Evolutionary conservation across 2,113 vertebrate species (phyloP).

Genomic region (Carassius gibelio): DNA sequence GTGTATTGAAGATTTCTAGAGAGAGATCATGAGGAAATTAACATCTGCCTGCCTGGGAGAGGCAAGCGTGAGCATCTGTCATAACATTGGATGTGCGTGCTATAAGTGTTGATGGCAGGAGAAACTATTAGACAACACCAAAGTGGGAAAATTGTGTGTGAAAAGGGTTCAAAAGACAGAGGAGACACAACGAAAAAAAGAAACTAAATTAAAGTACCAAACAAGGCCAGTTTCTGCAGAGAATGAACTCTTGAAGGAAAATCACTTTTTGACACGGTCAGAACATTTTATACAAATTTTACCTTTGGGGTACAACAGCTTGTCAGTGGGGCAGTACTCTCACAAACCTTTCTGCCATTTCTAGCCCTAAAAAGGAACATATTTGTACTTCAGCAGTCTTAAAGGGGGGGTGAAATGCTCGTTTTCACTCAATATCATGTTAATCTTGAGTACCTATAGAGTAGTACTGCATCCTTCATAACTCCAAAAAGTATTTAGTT

Average conservation of each 20-base stretch:
- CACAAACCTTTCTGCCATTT: not conserved
- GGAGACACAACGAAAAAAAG: not conserved
- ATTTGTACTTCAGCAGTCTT: not conserved
- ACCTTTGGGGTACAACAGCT: not conserved
- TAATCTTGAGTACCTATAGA: no score
- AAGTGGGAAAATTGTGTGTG: not conserved
- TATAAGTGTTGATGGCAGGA: not conserved
- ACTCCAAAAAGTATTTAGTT: no score
- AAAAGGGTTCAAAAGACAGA: not conserved
- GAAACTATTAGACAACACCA: not conserved
- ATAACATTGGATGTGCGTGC: not conserved
- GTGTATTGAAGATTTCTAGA: not conserved
- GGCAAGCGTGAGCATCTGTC: constrained; percentile 16
- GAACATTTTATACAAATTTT: not conserved
- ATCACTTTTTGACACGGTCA: not conserved
- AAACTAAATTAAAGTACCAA: not conserved
- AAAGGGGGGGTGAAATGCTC: no score
- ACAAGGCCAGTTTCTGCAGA: not conserved
- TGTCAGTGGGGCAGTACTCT: not conserved
- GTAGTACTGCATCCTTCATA: no score
- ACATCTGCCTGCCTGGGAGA: constrained; percentile 25
- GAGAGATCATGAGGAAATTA: not conserved
- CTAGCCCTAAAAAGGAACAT: not conserved
- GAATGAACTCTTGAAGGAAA: not conserved
- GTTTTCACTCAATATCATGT: no score